Evolutionary conservation across 2,888 invertebrate genomes (phyloP).

Genomic region (Heliconius aoede): DNA sequence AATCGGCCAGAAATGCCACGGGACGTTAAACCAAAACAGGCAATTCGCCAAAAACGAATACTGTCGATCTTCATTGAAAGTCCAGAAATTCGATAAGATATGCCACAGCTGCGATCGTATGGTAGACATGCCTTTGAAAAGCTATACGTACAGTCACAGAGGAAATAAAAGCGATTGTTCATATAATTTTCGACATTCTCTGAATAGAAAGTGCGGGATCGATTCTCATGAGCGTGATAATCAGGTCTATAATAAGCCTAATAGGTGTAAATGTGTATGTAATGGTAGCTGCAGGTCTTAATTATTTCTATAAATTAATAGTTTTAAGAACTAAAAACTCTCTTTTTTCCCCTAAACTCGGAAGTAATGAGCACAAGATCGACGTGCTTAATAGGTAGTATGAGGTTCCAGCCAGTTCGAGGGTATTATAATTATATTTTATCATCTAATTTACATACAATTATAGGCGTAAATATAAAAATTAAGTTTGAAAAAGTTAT

Average conservation of each 20-base stretch:
- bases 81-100: background rate
- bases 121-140: slow-evolving; percentile 7
- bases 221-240: background rate
- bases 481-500: background rate
- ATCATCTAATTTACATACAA: too few species aligned
- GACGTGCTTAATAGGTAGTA: too few species aligned
- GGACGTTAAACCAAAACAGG: slow-evolving; percentile 29
- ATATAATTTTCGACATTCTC: background rate
- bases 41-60: slow-evolving; percentile 26
- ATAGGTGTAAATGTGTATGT: background rate
- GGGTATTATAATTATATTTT: too few species aligned
- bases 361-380: too few species aligned
- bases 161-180: background rate
- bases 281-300: slow-evolving; percentile 1
- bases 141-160: background rate
- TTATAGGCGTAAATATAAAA: background rate
- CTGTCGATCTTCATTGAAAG: slow-evolving; percentile 20
- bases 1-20: slow-evolving; percentile 19
- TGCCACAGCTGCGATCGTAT: background rate
- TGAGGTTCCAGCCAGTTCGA: too few species aligned
- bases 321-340: background rate
- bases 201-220: background rate
- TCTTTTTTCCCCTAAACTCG: background rate
- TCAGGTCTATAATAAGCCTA: background rate
- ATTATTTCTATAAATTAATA: background rate